Conservation (phyloP, 2,113 vertebrate species). For the Dermatemys mawii region DNA sequence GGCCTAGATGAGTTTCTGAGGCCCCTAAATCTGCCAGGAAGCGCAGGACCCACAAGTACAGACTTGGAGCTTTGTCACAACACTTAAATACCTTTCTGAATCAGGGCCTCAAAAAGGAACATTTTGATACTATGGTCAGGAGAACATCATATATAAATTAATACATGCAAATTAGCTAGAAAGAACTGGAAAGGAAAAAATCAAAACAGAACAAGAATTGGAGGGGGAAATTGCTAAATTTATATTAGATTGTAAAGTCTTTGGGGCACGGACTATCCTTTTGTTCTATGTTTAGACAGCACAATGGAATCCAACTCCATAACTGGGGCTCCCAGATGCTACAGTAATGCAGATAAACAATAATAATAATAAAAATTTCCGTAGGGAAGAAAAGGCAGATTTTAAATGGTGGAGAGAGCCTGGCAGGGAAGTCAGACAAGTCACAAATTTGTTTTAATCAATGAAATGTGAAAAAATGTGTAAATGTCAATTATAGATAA, state of each 20-base stretch:
- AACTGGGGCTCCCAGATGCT: neutral
- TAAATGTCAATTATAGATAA: neutral
- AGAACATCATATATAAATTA: neutral
- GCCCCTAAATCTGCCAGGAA: too few relatives aligned
- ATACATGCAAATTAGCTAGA: neutral
- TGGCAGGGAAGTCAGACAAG: neutral
- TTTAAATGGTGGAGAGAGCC: neutral
- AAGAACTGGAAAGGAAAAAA: neutral
- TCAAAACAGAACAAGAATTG: neutral
- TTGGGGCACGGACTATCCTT: neutral
- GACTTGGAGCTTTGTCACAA: too few relatives aligned
- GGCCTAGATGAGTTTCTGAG: too few relatives aligned
- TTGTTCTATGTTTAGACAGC: neutral
- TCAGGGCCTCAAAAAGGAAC: neutral
- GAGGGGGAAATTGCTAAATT: neutral
- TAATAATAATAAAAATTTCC: neutral
- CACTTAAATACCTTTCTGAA: neutral
- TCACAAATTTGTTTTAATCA: neutral
- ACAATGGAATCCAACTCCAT: neutral
- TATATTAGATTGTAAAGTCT: neutral
- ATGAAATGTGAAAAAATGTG: rapidly evolving
- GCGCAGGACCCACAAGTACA: too few relatives aligned
- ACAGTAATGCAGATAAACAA: neutral
- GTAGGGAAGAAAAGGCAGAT: neutral
- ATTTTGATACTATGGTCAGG: neutral